Conservation (phyloP, 2,888 invertebrate genomes). For the Agrypnus murinus region DNA sequence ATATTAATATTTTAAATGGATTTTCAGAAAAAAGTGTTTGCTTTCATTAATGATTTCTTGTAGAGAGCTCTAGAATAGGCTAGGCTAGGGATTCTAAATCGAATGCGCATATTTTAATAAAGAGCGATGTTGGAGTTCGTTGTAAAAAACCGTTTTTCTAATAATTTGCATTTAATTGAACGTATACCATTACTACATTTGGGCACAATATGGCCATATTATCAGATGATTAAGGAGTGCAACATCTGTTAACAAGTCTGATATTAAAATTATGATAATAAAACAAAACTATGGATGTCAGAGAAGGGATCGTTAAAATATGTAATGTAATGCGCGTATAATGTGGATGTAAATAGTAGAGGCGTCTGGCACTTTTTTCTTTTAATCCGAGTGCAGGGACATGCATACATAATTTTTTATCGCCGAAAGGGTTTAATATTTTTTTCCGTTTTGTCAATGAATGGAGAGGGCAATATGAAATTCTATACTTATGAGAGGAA, state of each 20-base stretch:
- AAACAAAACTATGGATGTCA: conserved; percentile 27
- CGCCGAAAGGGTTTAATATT: conserved; percentile 2
- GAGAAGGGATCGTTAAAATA: conserved; percentile 17
- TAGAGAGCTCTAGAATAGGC: too few relatives aligned
- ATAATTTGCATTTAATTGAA: conserved; percentile 25
- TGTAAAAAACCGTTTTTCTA: not conserved
- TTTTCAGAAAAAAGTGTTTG: too few relatives aligned
- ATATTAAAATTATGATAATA: conserved; percentile 40
- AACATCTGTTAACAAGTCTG: conserved; percentile 35
- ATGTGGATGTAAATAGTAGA: conserved; percentile 2
- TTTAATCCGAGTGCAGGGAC: not conserved
- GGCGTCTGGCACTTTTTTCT: conserved; percentile 2
- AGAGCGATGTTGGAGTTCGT: too few relatives aligned
- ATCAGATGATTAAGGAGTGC: conserved; percentile 30
- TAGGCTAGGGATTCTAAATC: not conserved
- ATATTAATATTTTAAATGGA: too few relatives aligned
- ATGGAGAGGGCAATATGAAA: conserved; percentile 31
- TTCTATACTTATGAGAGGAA: conserved; percentile 31
- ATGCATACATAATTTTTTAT: not conserved
- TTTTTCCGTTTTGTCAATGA: conserved; percentile 6
- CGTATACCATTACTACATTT: conserved; percentile 19
- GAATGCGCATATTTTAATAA: not conserved
- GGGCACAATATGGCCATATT: conserved; percentile 36
- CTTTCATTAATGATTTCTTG: too few relatives aligned
- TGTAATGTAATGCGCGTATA: conserved; percentile 30